These are phyloP conservation scores for Zeugodacus cucurbitae DNA, from an alignment of 1,140 invertebrate genomes.

Conservation along the genomic window DNA sequence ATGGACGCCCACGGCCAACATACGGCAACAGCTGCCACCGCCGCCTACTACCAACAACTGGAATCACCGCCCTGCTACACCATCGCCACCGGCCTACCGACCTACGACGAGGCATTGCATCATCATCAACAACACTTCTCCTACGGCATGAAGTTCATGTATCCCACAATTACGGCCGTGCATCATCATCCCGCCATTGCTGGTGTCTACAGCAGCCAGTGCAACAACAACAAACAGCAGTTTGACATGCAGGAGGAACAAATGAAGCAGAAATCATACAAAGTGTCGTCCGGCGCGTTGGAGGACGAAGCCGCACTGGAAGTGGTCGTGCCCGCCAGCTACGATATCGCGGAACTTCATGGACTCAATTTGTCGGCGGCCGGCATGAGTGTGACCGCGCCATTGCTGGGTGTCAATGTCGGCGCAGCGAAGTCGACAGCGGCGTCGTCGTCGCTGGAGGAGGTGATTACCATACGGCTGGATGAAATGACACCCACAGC, in stretches of 20 bases:
- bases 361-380: neutral
- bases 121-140: constrained; percentile 63
- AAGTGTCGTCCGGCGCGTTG: neutral
- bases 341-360: constrained; percentile 5
- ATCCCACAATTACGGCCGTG: constrained; percentile 60
- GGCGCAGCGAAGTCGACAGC: neutral
- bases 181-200: constrained; percentile 56
- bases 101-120: constrained; percentile 71
- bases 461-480: constrained; percentile 19
- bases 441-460: neutral
- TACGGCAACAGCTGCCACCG: constrained; percentile 42
- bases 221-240: neutral
- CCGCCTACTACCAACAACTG: constrained; percentile 58
- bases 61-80: constrained; percentile 72
- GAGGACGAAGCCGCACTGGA: neutral
- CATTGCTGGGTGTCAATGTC: neutral
- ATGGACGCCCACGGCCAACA: constrained; percentile 27
- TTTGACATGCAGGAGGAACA: constrained; percentile 39
- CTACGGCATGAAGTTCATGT: constrained; percentile 64
- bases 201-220: neutral
- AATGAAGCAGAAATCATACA: constrained; percentile 40
- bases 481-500: constrained; percentile 21
- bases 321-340: neutral
- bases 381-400: neutral
- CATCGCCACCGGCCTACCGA: constrained; percentile 71